A percentile compares a stretch with the other conserved stretches of the same genome.
Conservation (phyloP, 2,113 vertebrate species). For the Crypturellus undulatus region DNA sequence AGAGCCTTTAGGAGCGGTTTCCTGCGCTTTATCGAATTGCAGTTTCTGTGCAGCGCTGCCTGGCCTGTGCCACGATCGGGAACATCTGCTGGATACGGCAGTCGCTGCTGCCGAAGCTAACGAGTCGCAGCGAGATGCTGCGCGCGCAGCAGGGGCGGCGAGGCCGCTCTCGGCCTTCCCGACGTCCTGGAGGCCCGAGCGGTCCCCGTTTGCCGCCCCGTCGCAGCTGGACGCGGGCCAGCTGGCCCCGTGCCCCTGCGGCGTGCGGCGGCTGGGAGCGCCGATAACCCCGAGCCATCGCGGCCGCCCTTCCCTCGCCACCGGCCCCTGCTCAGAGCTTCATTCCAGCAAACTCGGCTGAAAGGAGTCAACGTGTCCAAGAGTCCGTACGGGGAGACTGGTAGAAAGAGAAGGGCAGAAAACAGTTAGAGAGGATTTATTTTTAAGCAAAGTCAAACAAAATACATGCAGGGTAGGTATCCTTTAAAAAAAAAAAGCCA, state of each 20-base stretch:
- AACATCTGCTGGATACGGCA: not conserved
- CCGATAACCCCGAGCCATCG: not conserved
- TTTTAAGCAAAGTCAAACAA: not conserved
- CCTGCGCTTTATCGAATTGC: fast-evolving
- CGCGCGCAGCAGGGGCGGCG: not conserved
- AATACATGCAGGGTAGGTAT: not conserved
- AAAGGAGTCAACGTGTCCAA: fast-evolving
- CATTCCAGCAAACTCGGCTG: fast-evolving
- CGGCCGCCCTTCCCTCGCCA: not conserved
- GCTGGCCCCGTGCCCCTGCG: slow-evolving; percentile 6
- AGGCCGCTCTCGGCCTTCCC: fast-evolving
- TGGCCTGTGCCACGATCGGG: not conserved
- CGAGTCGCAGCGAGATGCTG: not conserved
- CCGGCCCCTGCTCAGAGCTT: not conserved
- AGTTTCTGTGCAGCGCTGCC: fast-evolving
- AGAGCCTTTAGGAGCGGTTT: not conserved
- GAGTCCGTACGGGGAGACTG: not conserved
- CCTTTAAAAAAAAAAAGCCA: no score
- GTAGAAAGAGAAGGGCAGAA: not conserved
- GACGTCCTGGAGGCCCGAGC: no score
- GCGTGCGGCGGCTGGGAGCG: fast-evolving
- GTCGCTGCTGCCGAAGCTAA: not conserved
- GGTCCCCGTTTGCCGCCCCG: not conserved
- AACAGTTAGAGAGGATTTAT: no score
- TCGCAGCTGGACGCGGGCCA: not conserved